Percentiles rank a stretch among this genome's conserved stretches.
phyloP scores from a whole-genome alignment of 2,113 vertebrate species.

The Heterotis niloticus region DNA sequence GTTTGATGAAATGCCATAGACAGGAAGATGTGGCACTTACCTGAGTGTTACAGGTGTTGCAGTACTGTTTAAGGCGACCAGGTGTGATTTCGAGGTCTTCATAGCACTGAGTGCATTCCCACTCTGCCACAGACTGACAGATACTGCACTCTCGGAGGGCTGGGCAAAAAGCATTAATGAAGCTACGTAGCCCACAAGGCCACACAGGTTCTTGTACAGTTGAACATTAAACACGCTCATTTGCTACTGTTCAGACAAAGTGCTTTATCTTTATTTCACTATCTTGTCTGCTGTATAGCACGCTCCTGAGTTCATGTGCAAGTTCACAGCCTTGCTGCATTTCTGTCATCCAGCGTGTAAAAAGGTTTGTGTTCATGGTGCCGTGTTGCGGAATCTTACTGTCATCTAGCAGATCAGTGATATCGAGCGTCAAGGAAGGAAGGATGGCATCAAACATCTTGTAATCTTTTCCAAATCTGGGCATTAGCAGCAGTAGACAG shows the following conservation, averaged over 20 bases:
- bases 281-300: too few species aligned
- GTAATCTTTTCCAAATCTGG: constrained; percentile 76
- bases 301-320: neutral
- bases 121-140: constrained; percentile 68
- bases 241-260: too few species aligned
- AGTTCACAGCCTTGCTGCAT: neutral
- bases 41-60: constrained; percentile 70
- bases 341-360: neutral
- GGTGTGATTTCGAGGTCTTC: constrained; percentile 67
- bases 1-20: constrained; percentile 1
- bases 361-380: neutral
- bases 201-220: neutral
- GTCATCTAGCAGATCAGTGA: constrained; percentile 74
- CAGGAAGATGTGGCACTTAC: constrained; percentile 38
- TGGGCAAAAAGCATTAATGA: constrained; percentile 31
- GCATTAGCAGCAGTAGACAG: constrained; percentile 76
- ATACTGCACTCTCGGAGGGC: constrained; percentile 73
- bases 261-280: too few species aligned
- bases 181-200: neutral
- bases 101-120: constrained; percentile 73
- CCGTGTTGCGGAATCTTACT: constrained; percentile 43
- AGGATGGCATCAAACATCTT: constrained; percentile 77
- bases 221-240: neutral
- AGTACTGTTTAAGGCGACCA: constrained; percentile 71
- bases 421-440: constrained; percentile 63